phyloP scores from a whole-genome alignment of 2,888 invertebrate species.

The Drosophila multiciliata region DNA sequence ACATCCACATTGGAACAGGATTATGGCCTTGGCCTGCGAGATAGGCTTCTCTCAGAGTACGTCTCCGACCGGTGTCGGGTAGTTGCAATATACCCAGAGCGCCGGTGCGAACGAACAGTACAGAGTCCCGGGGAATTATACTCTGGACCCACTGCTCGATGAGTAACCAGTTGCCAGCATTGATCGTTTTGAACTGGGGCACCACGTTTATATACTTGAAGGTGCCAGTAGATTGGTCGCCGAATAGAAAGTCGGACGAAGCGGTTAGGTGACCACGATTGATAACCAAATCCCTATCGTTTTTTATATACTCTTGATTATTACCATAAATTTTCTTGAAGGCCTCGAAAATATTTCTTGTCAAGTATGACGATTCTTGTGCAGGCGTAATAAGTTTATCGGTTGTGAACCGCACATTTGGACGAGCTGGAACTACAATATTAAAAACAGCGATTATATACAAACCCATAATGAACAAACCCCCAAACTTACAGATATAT shows the following conservation, averaged over 20 bases:
- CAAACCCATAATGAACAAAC: not conserved
- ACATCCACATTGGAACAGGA: slow-evolving; percentile 14
- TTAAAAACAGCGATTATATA: not conserved
- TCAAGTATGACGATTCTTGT: slow-evolving; percentile 2
- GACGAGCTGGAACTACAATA: slow-evolving; percentile 3
- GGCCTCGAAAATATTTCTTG: not conserved
- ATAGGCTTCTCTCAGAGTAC: not conserved
- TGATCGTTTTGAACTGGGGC: slow-evolving; percentile 86
- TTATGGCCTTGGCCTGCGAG: not conserved
- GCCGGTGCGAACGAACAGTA: slow-evolving; percentile 20
- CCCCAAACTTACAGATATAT: slow-evolving; percentile 1
- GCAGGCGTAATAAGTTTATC: slow-evolving; percentile 3
- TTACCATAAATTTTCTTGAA: not conserved
- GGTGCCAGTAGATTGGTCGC: slow-evolving; percentile 84
- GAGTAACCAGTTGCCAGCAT: slow-evolving; percentile 86
- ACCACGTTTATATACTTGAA: slow-evolving; percentile 86
- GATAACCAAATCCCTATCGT: slow-evolving; percentile 48
- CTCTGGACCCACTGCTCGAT: slow-evolving; percentile 58
- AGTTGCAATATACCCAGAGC: not conserved
- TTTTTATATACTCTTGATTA: not conserved
- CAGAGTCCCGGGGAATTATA: not conserved
- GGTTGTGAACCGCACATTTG: not conserved
- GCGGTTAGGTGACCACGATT: slow-evolving; percentile 85
- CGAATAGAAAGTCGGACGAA: slow-evolving; percentile 85
- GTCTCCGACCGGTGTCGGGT: not conserved